Evolutionary conservation across 2,797 vertebrate genomes (phyloP), one percentile per base, ranked within the genome.

Genomic region (Eulemur mongoz): DNA sequence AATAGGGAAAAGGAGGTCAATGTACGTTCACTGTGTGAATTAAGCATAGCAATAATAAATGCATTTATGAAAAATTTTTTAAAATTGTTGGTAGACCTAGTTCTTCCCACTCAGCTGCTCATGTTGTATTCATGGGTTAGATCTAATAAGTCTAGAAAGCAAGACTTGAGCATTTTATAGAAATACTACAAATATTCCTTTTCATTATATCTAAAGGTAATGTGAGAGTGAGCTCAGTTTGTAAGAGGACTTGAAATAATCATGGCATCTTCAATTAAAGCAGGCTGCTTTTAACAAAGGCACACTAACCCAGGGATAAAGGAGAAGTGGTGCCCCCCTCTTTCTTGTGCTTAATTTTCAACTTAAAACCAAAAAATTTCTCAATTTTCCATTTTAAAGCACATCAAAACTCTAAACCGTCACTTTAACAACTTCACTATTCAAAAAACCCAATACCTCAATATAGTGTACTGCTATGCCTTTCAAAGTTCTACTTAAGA

Each of bases 1-100:
- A 80, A 76, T n/a, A 76, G 38, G 14, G 12, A 13, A 48, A 87
- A 73, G 73, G 57, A 96, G 97, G 95, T 91, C 92, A 94, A n/a
- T n/a, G 7, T 30, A 86, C 96, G 92, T 95, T 95, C 38, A 69
- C 48, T 4, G 7, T 32, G 52, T 57, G 69, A 94, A 94, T 69
- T 70, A 89, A 83, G 73, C 80, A 43, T 12, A 92, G 35, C 48
- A 61, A 30, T 80, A 85, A 89, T 52, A 93, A 93, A 81, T 54
- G 17, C 50, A 40, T 35, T 87, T 80, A 65, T 35, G 38, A 90
- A 89, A 92, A n/a, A 0, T 25, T 48, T 72, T 59, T 45, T 4
- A 12, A 70, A 79, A 69, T 48, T 59, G 17, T 27, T 84, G 25
- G 23, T 20, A 75, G 52, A 75, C 30, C 25, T 65, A 78, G 43